Evolutionary conservation across 2,113 vertebrate genomes (phyloP).

Genomic region (Neogale vison): DNA sequence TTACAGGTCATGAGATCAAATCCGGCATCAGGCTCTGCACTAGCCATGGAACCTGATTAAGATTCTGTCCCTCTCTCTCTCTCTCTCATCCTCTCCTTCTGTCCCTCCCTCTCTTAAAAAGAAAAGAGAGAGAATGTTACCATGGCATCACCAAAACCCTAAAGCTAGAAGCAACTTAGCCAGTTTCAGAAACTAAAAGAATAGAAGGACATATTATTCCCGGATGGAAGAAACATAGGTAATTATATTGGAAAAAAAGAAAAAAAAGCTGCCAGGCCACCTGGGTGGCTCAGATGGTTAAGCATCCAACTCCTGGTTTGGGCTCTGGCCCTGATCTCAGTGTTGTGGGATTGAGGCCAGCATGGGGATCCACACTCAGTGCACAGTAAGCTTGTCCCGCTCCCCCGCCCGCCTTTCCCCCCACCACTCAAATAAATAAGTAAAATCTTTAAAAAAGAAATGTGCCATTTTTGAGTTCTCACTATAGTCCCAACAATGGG

Average conservation of each 20-base stretch:
- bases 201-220: neutral
- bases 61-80: neutral
- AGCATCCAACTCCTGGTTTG: neutral
- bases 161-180: neutral
- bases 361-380: neutral
- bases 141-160: neutral
- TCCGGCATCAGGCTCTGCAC: neutral
- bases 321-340: neutral
- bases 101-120: neutral
- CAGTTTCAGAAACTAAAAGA: neutral
- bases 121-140: neutral
- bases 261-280: neutral
- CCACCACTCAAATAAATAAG: neutral
- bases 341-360: neutral
- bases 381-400: neutral
- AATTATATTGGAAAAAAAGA: neutral
- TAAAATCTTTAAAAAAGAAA: neutral
- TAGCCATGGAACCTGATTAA: neutral
- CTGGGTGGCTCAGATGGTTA: neutral
- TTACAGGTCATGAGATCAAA: neutral
- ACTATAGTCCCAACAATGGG: neutral
- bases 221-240: neutral
- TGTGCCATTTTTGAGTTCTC: neutral
- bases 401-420: neutral
- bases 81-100: neutral